A percentile compares a stretch with the other conserved stretches of the same genome.
phyloP scores from a whole-genome alignment of 2,888 invertebrate species.

The Leptopilina drosophilae region DNA sequence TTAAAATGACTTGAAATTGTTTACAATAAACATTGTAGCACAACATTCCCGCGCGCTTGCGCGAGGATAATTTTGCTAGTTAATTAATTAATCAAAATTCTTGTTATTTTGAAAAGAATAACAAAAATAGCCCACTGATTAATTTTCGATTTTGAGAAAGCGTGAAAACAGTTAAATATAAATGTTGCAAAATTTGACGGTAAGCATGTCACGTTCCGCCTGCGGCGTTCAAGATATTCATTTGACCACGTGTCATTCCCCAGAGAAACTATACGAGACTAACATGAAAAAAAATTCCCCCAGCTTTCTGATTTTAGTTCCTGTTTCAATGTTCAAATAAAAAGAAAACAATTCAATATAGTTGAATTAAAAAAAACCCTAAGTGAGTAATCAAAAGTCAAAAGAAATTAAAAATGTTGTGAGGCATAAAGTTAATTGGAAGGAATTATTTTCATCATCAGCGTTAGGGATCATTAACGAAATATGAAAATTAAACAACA shows the following conservation, averaged over 20 bases:
- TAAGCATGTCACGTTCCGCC: slow-evolving; percentile 4
- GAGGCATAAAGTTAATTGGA: not conserved
- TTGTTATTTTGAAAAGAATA: too few relatives aligned
- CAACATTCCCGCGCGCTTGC: too few relatives aligned
- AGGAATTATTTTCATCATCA: too few relatives aligned
- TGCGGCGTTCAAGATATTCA: slow-evolving; percentile 29
- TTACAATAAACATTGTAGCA: too few relatives aligned
- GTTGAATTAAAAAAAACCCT: not conserved
- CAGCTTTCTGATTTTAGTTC: slow-evolving; percentile 8
- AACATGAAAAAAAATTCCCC: not conserved
- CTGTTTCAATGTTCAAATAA: not conserved
- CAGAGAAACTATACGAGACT: slow-evolving; percentile 19
- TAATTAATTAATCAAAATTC: too few relatives aligned
- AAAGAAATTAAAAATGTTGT: too few relatives aligned
- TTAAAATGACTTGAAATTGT: too few relatives aligned
- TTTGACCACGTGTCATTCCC: slow-evolving; percentile 34
- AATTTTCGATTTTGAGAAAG: not conserved
- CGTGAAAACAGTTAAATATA: slow-evolving; percentile 21
- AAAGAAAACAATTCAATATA: not conserved
- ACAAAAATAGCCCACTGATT: too few relatives aligned
- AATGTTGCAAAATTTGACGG: not conserved
- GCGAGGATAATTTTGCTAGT: too few relatives aligned
- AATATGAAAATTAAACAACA: too few relatives aligned
- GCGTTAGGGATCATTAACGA: too few relatives aligned
- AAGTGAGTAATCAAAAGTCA: not conserved